Evolutionary conservation across 1,140 invertebrate genomes (phyloP).

Genomic region (Cyclina sinensis): DNA sequence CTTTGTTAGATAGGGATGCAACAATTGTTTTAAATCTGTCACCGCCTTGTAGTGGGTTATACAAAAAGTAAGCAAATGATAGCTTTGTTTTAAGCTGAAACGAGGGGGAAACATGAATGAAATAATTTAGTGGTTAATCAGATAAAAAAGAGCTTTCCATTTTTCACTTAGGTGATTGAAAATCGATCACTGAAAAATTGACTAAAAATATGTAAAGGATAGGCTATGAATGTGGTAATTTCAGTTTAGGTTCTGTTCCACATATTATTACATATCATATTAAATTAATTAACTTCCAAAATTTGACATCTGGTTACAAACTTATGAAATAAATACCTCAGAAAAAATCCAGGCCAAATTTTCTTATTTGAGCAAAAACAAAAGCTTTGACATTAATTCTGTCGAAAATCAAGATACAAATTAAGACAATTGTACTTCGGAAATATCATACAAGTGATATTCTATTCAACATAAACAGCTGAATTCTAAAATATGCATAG

Average conservation of each 20-base stretch:
- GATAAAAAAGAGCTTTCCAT: conserved; percentile 2
- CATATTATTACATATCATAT: conserved; percentile 19
- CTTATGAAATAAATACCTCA: neutral
- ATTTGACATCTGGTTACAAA: neutral
- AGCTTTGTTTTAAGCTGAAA: too few relatives aligned
- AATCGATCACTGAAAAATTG: conserved; percentile 9
- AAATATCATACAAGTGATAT: neutral
- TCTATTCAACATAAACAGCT: neutral
- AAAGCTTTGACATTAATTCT: neutral
- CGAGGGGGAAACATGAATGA: conserved; percentile 15
- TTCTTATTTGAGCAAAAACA: neutral
- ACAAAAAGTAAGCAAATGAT: neutral
- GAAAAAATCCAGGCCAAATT: neutral
- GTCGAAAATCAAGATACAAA: neutral
- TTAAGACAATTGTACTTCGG: neutral
- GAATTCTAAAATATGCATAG: neutral
- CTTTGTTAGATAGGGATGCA: neutral
- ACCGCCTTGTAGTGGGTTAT: neutral
- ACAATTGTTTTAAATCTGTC: neutral
- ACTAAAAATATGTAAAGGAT: conserved; percentile 8
- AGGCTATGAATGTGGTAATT: neutral
- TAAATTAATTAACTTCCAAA: neutral
- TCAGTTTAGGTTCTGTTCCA: neutral
- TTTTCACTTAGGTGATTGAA: neutral
- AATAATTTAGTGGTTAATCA: conserved; percentile 4